Conservation (phyloP, 2,113 vertebrate species). For the Ageneiosus marmoratus region DNA sequence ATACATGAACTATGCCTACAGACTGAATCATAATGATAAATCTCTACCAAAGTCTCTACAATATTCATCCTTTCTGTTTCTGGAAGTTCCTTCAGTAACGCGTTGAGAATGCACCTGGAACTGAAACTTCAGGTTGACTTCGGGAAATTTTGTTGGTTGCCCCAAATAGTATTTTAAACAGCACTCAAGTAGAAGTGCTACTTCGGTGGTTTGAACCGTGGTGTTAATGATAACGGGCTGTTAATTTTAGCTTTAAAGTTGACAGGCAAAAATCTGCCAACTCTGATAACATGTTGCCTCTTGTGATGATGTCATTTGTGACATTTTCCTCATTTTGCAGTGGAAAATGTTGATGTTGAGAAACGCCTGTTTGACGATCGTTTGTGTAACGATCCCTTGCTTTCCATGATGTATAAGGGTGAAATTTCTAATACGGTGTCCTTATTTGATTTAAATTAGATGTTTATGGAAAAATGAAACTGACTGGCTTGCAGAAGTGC, state of each 20-base stretch:
- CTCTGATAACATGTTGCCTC: not conserved
- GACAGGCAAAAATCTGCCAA: not conserved
- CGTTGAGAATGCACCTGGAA: not conserved
- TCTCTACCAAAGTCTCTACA: not conserved
- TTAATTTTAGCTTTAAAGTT: not conserved
- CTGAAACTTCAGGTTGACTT: constrained; percentile 6
- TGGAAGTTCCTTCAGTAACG: not conserved
- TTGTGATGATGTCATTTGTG: not conserved
- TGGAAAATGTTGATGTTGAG: not conserved
- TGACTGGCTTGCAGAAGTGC: constrained; percentile 2
- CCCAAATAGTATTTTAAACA: not conserved
- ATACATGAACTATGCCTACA: not conserved
- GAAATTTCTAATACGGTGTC: not conserved
- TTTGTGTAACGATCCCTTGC: not conserved
- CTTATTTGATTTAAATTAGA: not conserved
- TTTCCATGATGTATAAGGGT: not conserved
- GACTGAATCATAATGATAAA: not conserved
- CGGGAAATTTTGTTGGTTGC: not conserved
- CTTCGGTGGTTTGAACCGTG: not conserved
- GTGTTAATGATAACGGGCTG: not conserved
- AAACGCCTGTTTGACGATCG: not conserved
- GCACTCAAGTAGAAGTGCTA: not conserved
- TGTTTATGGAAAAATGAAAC: constrained; percentile 22
- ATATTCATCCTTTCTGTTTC: not conserved
- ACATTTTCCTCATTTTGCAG: not conserved